phyloP scores from a whole-genome alignment of 2,888 invertebrate species.

The Dynastes tityus region DNA sequence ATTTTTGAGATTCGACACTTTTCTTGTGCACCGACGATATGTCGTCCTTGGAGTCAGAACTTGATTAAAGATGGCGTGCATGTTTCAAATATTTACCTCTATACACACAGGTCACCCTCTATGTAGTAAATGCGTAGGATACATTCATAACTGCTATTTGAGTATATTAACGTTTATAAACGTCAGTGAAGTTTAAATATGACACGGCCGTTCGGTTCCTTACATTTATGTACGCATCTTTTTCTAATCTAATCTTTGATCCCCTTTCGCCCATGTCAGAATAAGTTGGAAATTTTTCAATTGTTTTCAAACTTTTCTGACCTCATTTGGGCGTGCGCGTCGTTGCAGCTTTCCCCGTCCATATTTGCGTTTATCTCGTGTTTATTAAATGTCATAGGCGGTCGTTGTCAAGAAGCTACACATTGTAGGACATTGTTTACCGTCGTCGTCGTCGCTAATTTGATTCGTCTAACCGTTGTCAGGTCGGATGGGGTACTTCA shows the following conservation, averaged over 20 bases:
- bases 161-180: too few relatives aligned
- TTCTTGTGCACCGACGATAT: too few relatives aligned
- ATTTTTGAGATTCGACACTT: too few relatives aligned
- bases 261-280: constrained; percentile 39
- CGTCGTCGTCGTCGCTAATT: constrained; percentile 62
- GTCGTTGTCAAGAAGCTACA: constrained; percentile 52
- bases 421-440: constrained; percentile 54
- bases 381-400: constrained; percentile 54
- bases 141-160: background rate
- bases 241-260: constrained; percentile 29
- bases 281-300: too few relatives aligned
- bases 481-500: constrained; percentile 66
- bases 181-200: background rate
- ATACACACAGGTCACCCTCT: too few relatives aligned
- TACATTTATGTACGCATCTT: constrained; percentile 18
- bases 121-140: background rate
- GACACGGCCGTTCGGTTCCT: constrained; percentile 1
- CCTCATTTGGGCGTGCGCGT: too few relatives aligned
- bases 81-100: too few relatives aligned
- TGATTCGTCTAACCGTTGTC: constrained; percentile 67
- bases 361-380: constrained; percentile 53
- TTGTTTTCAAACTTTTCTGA: constrained; percentile 41
- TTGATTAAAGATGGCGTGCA: too few relatives aligned
- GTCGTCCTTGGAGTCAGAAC: too few relatives aligned
- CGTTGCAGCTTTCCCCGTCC: too few relatives aligned